phyloP scores from a whole-genome alignment of 2,797 vertebrate species.

The Poecilia wingei region DNA sequence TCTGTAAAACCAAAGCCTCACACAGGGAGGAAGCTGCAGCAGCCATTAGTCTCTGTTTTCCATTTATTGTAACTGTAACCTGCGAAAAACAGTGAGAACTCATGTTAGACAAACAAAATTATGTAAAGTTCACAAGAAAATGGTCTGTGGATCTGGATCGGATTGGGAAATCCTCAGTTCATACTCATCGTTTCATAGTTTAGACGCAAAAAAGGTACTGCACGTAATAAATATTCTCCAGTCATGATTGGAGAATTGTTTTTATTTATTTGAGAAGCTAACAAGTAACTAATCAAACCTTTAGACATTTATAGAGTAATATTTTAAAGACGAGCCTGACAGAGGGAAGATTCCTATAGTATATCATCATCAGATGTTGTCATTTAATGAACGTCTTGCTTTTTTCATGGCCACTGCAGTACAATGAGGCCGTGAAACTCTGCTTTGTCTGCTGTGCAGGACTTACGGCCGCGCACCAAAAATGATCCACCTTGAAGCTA shows the following conservation, averaged over 20 bases:
- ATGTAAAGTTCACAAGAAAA: neutral
- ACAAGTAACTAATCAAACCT: neutral
- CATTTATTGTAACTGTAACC: neutral
- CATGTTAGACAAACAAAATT: neutral
- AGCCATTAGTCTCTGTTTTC: neutral
- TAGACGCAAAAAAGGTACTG: neutral
- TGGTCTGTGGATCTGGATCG: neutral
- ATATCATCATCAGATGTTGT: neutral
- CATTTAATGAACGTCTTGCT: neutral
- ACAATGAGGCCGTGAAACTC: neutral
- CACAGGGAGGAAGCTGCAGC: neutral
- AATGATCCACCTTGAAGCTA: slow-evolving; percentile 99
- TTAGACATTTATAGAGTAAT: neutral
- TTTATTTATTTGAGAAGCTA: neutral
- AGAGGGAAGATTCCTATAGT: neutral
- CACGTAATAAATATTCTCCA: neutral
- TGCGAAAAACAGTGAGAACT: neutral
- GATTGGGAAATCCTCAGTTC: neutral
- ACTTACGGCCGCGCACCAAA: slow-evolving; percentile 97
- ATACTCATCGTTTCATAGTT: neutral
- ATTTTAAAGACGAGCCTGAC: neutral
- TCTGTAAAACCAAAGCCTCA: neutral
- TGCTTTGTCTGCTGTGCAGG: slow-evolving; percentile 70
- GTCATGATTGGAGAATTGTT: neutral
- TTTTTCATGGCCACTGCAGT: neutral